Base-by-base conservation (phyloP, 2,797 vertebrate species). In the Hipposideros larvatus region DNA sequence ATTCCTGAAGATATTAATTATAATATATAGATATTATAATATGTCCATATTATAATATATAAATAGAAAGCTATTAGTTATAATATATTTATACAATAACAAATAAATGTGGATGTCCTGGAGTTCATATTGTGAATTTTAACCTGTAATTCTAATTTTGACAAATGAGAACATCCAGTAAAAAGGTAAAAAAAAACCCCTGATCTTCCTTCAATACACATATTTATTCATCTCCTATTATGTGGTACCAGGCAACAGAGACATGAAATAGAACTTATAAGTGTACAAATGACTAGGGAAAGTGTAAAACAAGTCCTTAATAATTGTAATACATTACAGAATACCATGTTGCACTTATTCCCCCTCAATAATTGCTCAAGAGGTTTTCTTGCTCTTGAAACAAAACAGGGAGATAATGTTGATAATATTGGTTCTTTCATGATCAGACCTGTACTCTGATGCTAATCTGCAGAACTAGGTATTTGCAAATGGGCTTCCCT, bases 1-100 rank as follows among this genome's bases (percentile, higher is more conserved):
- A 73, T 59, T 90, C 88, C 51, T 85, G 93, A 91, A 96, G 22
- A 66, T 41, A 83, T 28, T 43, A 51, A 74, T 71, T 34, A 57
- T 26, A 82, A 71, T 78, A 68, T 18, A 91, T 68, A 24, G 11
- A 71, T 61, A 87, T 55, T 43, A 57, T 22, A 90, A 55, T 24
- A 61, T 13, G 9, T 61, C 59, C 26, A 19, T 28, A 28, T 26
- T 61, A 34, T 14, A 79, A 48, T 28, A 66, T 13, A 11, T 79
- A 87, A 63, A 11, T 79, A 87, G 70, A 92, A 90, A 95, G 14
- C 46, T 34, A 79, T 31, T 26, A 53, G 75, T 71, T 48, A 61
- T 21, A 75, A 70, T 61, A 77, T 21, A 92, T 61, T 21, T 37
- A 87, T 46, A 89, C 55, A 34, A 57, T 22, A 85, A 90, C 51